Base-by-base conservation (phyloP, 2,888 invertebrate species). In the Chalcosyrphus nemorum region DNA sequence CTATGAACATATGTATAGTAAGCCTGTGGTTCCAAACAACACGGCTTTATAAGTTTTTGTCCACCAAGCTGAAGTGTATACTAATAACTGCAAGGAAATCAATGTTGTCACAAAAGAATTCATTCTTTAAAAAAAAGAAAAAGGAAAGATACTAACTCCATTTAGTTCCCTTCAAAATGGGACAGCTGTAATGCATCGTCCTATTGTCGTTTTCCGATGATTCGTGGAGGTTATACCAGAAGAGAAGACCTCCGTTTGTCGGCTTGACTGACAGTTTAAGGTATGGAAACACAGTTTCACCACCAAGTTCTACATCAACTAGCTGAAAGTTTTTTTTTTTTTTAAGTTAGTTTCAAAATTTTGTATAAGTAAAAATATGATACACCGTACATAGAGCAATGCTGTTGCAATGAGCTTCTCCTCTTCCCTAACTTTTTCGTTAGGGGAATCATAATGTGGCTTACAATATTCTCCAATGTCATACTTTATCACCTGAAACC, bases 201-300 rank as follows among this genome's bases (percentile, higher is more conserved):
- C 95, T 93, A 87, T 94, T 93, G 92, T 98, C 97, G 0, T 97
- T 97, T 87, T 97, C 97, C 0, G 98, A 97, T 86, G 95, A 97
- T 2, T 95, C 94, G 90, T 96, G 95, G 86, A 98, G 92, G 92
- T 99, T 98, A 90, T 95, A 94, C 98, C 98, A 98, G 92, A 97
- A 97, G 0, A 97, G 96, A 5, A 98, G 97, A 6, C 96, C 94
- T 13, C 97, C 95, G 92, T 96, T 97, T 87, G 94, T 93, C 0
- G 99, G 98, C 93, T 95, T 96, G 68, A 98, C 92, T 43, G 96
- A 94, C 52, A 97, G 93, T 5, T 95, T 95, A 15, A 98, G 93
- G 87, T 94, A 94, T 0, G 98, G 97, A 92, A 99, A 99, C 13
- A 98, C 98, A 0, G 99, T 99, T 3, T 97, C 97, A 15, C 99